Conservation (phyloP, 2,113 vertebrate species). For the Cyrtonyx montezumae region DNA sequence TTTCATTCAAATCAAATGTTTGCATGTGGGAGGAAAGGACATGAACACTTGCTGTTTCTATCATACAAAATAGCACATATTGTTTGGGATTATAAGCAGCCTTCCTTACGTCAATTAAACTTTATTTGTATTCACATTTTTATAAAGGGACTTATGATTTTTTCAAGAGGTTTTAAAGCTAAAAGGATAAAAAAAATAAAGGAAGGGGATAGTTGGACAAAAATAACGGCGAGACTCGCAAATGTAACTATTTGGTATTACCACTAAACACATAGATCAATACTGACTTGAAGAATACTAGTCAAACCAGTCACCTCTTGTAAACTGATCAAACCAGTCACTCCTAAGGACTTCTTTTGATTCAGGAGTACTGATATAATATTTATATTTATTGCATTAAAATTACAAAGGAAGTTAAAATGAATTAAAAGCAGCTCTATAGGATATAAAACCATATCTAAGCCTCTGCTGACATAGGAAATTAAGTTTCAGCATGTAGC, state of each 20-base stretch:
- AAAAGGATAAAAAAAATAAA: background rate
- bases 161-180: background rate
- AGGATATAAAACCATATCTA: background rate
- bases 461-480: background rate
- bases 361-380: background rate
- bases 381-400: background rate
- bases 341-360: background rate
- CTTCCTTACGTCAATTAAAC: background rate
- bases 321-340: background rate
- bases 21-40: background rate
- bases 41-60: background rate
- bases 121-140: background rate
- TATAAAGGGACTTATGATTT: background rate
- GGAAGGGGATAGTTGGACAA: background rate
- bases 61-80: rapidly evolving
- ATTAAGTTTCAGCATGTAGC: background rate
- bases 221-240: background rate
- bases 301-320: background rate
- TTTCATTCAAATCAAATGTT: background rate
- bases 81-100: background rate
- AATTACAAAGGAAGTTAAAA: background rate
- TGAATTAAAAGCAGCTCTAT: background rate
- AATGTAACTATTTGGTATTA: background rate
- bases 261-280: background rate
- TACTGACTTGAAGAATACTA: background rate